Evolutionary conservation across 2,888 invertebrate genomes (phyloP).

Genomic region (Pterobdella sp.): DNA sequence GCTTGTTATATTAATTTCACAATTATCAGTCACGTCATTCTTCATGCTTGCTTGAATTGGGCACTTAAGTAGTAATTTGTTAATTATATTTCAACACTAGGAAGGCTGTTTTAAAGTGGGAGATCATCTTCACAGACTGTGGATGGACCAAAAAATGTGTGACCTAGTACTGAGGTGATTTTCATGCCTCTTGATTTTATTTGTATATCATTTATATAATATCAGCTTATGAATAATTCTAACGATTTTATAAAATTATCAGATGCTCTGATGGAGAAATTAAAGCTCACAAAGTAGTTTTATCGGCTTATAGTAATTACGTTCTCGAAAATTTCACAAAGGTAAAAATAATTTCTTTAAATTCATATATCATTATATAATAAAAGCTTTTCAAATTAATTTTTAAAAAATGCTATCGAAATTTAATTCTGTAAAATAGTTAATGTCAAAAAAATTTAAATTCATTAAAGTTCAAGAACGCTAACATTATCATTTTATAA

Average conservation of each 20-base stretch:
- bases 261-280: slow-evolving; percentile 30
- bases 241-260: too few species aligned
- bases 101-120: slow-evolving; percentile 30
- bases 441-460: neutral
- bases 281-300: slow-evolving; percentile 31
- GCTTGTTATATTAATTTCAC: neutral
- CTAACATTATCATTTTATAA: neutral
- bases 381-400: neutral
- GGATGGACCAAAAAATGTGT: slow-evolving; percentile 32
- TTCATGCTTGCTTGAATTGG: too few species aligned
- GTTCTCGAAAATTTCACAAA: slow-evolving; percentile 30
- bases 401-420: neutral
- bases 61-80: neutral
- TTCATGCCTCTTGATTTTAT: too few species aligned
- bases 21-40: neutral
- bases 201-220: too few species aligned
- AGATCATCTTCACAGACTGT: slow-evolving; percentile 29
- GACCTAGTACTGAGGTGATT: slow-evolving; percentile 27
- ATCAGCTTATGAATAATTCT: too few species aligned
- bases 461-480: neutral
- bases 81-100: neutral
- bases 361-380: neutral
- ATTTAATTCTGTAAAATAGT: neutral
- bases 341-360: neutral
- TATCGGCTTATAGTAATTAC: slow-evolving; percentile 31